Conservation (phyloP, 2,113 vertebrate species). For the Dunckerocampus dactyliophorus region DNA sequence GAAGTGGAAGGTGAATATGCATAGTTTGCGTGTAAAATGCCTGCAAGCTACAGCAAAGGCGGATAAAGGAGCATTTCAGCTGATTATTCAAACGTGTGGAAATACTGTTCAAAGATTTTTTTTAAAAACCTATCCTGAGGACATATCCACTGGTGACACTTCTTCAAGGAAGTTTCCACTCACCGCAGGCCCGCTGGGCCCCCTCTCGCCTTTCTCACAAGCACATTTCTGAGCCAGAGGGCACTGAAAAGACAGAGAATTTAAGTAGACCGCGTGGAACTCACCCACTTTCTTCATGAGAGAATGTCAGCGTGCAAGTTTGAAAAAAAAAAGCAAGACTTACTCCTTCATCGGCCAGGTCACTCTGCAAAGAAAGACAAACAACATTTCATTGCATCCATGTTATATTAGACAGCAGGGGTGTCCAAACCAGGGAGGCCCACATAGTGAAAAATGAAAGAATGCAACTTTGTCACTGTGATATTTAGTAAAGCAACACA, state of each 20-base stretch:
- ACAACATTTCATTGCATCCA: not conserved
- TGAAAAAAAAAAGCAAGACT: constrained; percentile 34
- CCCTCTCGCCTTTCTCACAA: constrained; percentile 87
- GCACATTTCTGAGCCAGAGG: constrained; percentile 74
- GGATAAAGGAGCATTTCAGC: constrained; percentile 40
- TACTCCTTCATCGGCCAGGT: constrained; percentile 81
- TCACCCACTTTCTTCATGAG: not conserved
- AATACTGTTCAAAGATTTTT: constrained; percentile 15
- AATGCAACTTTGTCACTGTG: too few relatives aligned
- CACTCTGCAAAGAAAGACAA: constrained; percentile 72
- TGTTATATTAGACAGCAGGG: not conserved
- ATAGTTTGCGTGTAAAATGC: constrained; percentile 19
- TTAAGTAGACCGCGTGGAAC: too few relatives aligned
- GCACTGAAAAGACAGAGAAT: constrained; percentile 72
- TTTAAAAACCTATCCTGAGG: not conserved
- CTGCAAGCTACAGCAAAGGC: constrained; percentile 2
- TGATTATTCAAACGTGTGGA: constrained; percentile 30
- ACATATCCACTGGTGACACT: constrained; percentile 1
- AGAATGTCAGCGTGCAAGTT: constrained; percentile 2
- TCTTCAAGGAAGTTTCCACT: constrained; percentile 66
- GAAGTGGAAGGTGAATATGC: not conserved
- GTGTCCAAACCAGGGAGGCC: too few relatives aligned
- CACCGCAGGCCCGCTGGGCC: constrained; percentile 78
- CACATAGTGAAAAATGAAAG: too few relatives aligned
- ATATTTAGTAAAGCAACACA: too few relatives aligned